A percentile compares a stretch with the other conserved stretches of the same genome.
phyloP scores from a whole-genome alignment of 2,888 invertebrate species.

The Cremastobaeus sp. region DNA sequence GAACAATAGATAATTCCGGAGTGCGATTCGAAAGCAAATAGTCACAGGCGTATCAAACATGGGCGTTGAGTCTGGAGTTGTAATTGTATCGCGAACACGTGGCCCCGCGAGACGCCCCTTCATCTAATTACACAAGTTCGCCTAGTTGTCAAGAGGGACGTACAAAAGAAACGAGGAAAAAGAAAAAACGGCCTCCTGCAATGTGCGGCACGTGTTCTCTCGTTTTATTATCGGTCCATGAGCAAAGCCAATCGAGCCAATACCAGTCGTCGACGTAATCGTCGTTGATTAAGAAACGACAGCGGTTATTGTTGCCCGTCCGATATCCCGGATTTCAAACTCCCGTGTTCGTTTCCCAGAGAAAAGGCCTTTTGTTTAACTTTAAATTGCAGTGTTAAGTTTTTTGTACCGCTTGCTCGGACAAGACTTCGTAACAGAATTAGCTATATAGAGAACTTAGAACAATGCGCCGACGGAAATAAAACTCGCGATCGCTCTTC shows the following conservation, averaged over 20 bases:
- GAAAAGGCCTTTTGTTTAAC: conserved; percentile 27
- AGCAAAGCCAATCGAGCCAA: conserved; percentile 19
- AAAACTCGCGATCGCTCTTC: too few species aligned
- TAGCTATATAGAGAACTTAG: too few species aligned
- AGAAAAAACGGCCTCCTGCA: conserved; percentile 28
- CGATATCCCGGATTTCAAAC: too few species aligned
- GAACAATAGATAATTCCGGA: conserved; percentile 31
- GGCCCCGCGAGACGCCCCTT: conserved; percentile 76
- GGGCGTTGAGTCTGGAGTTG: conserved; percentile 70
- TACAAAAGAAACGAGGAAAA: conserved; percentile 54
- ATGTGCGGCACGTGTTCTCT: conserved; percentile 25
- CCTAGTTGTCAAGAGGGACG: conserved; percentile 59
- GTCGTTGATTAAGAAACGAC: conserved; percentile 45
- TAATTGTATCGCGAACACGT: conserved; percentile 71
- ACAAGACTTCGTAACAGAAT: too few species aligned
- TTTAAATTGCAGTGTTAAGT: not conserved
- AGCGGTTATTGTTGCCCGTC: conserved; percentile 21
- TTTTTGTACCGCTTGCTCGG: too few species aligned
- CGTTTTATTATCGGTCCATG: conserved; percentile 23
- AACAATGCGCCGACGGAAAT: too few species aligned
- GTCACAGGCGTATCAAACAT: conserved; percentile 68
- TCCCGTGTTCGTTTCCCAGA: conserved; percentile 4
- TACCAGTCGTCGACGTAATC: conserved; percentile 24
- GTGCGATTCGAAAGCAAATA: conserved; percentile 48
- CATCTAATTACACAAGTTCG: conserved; percentile 68